These are phyloP conservation scores for Eupeodes corollae DNA, from an alignment of 1,140 invertebrate genomes.

Conservation along the genomic window DNA sequence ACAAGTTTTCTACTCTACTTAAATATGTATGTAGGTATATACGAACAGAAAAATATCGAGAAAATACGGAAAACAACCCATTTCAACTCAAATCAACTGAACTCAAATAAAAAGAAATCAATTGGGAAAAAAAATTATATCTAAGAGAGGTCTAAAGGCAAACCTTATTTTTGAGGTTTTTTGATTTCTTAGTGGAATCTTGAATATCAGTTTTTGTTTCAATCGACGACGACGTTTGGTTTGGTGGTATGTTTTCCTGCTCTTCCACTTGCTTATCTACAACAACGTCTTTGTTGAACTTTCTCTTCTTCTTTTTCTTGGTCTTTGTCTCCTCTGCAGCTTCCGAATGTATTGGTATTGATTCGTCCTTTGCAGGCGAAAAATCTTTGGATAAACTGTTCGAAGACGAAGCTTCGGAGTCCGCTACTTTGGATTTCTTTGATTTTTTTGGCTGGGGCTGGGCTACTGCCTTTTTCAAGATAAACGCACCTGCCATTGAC, in stretches of 20 bases:
- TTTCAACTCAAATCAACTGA: too few relatives aligned
- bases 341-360: background rate
- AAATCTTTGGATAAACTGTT: background rate
- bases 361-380: background rate
- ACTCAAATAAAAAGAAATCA: background rate
- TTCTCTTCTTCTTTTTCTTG: slow-evolving; percentile 6
- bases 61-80: too few relatives aligned
- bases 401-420: background rate
- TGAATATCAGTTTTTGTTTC: background rate
- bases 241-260: background rate
- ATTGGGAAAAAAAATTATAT: background rate
- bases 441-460: too few relatives aligned
- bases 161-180: background rate
- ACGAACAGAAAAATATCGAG: too few relatives aligned
- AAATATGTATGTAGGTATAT: too few relatives aligned
- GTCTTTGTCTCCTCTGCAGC: background rate
- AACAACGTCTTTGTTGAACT: background rate
- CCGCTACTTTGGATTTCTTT: background rate
- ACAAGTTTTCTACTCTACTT: too few relatives aligned
- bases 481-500: too few relatives aligned
- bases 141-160: too few relatives aligned
- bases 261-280: background rate
- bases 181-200: background rate
- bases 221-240: too few relatives aligned
- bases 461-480: too few relatives aligned